Base-by-base conservation (phyloP, 2,888 invertebrate species). In the Trachelus tabidus region DNA sequence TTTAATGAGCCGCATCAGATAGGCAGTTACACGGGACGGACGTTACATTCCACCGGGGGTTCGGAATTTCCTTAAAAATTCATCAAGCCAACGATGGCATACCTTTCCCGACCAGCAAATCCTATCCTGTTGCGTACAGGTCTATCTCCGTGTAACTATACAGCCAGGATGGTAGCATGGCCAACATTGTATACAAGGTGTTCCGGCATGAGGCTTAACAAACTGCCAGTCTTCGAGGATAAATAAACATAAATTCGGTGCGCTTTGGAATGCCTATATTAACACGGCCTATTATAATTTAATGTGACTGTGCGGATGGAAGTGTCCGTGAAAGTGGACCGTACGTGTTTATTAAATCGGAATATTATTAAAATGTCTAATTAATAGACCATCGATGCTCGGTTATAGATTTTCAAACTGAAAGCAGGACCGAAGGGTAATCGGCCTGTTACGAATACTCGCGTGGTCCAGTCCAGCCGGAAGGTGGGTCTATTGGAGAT, bases 231-330 rank as follows among this genome's bases (percentile, higher is more conserved):
- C 77, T 77, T 75, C 69, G 80, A 68, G 81, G 77, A 85, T 84
- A 85, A 85, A 85, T 84, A 81, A 83, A 84, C 80, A 82, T 85
- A 85, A 85, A 85, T 85, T 85, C 81, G 83, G 80, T 84, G 80
- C 81, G 79, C 56, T 79, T 79, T 79, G 79, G 79, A 81, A 76
- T 79, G 84, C 37, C 78, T 73, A 56, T 76, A 81, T 79, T 79
- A 76, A 77, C 69, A 69, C 56, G 56, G 56, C 9, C 15, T 23
- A 23, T 56, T 56, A 56, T 56, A 56, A 56, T 23, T 56, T 9
- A 23, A 56, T 2, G 56, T 56, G 23, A 23, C 56, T 23, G 9
- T 6, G 9, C 56, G 56, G 2, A 56, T 56, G 15, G 1, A 40
- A 40, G 40, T 15, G 15, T 15, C 40, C 15, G 40, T 40, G 40